Evolutionary conservation across 1,140 invertebrate genomes (phyloP), one percentile per base, ranked within the genome.

Genomic region (Drosophila busckii): DNA sequence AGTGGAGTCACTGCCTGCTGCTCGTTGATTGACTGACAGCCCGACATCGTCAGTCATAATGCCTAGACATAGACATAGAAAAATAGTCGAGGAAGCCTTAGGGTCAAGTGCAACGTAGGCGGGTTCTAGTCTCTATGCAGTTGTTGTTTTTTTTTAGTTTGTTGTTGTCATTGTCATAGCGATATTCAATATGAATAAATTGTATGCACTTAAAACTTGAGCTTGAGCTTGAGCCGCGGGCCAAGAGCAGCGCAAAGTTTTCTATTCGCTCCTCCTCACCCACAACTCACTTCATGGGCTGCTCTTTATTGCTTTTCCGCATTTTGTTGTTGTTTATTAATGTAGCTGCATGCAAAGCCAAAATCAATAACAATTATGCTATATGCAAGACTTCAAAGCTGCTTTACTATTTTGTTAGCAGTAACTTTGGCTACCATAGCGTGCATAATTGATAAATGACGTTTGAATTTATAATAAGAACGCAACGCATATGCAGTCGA

Each of bases 331-430:
- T n/a, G 9, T 10, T 46, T 37, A 35, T 23, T 38, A 22, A 46
- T 16, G 35, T 31, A 29, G 29, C 45, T 25, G 15, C 56, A 60
- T 60, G 56, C 41, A 55, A 48, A 61, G 41, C 23, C 29, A 34
- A 61, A 61, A 55, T 61, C 58, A 48, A 61, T 61, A 61, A 48
- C 52, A 61, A 48, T 61, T 61, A 48, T 54, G 50, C 25, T 50
- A 60, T 45, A 38, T 45, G 40, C 40, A 38, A 48, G 6, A n/a
- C 13, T 17, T n/a, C n/a, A n/a, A n/a, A n/a, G n/a, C n/a, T n/a
- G n/a, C n/a, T n/a, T n/a, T n/a, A n/a, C n/a, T n/a, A n/a, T n/a
- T n/a, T n/a, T n/a, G n/a, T n/a, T n/a, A n/a, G n/a, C n/a, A n/a
- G n/a, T n/a, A n/a, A n/a, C n/a, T n/a, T n/a, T n/a, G n/a, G n/a